Evolutionary conservation across 1,140 invertebrate species (phyloP).

Genomic region (Drosophila equinoxialis): DNA sequence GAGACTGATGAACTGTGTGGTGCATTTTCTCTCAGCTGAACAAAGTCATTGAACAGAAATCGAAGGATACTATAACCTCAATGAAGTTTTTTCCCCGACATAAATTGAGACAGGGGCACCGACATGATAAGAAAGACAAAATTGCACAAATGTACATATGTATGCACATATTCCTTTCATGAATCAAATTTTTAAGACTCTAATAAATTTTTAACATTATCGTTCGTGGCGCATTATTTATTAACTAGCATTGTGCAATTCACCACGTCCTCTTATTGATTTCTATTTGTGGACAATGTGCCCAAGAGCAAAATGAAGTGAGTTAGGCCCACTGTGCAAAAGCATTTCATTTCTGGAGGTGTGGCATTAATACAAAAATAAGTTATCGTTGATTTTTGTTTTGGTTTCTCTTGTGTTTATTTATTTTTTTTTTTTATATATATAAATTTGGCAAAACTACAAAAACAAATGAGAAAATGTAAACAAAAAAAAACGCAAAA

Average conservation of each 20-base stretch:
- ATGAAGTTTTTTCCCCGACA: no score
- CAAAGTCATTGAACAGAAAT: constrained; percentile 13
- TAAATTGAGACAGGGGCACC: background rate
- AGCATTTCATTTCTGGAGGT: constrained; percentile 60
- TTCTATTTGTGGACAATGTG: background rate
- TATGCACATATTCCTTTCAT: background rate
- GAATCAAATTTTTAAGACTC: background rate
- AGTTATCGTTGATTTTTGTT: constrained; percentile 4
- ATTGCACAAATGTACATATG: background rate
- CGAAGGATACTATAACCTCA: constrained; percentile 6
- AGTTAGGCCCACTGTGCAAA: background rate
- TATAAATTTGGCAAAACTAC: constrained; percentile 48
- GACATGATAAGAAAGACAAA: background rate
- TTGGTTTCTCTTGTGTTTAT: constrained; percentile 6
- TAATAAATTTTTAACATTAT: background rate
- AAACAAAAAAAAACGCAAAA: constrained; percentile 59
- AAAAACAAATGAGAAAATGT: constrained; percentile 48
- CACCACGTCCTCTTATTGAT: no score
- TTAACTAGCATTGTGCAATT: no score
- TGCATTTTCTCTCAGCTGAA: constrained; percentile 23
- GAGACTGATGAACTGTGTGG: constrained; percentile 59
- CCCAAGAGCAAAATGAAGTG: background rate
- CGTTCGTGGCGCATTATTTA: no score
- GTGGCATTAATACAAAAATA: constrained; percentile 49
- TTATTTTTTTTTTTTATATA: constrained; percentile 24